These are phyloP conservation scores for Eurois occulta DNA, from an alignment of 2,888 invertebrate genomes.

Conservation along the genomic window DNA sequence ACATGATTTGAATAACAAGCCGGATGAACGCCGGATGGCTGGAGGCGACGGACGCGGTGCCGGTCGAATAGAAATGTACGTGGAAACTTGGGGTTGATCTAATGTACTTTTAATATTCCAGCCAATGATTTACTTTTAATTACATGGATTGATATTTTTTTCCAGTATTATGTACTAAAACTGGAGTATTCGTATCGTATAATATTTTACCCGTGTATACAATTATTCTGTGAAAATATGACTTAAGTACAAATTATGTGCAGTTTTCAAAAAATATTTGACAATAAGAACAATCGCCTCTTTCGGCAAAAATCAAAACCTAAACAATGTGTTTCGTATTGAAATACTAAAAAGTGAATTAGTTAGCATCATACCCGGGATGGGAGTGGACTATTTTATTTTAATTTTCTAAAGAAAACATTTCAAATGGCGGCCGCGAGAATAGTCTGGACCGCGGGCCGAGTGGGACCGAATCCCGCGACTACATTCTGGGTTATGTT, in stretches of 20 bases:
- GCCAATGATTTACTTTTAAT: neutral
- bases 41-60: constrained; percentile 12
- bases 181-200: neutral
- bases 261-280: neutral
- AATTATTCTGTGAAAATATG: neutral
- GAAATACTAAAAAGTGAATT: neutral
- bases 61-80: constrained; percentile 2
- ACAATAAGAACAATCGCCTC: neutral
- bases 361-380: neutral
- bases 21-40: constrained; percentile 22
- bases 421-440: neutral
- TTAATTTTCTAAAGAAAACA: neutral
- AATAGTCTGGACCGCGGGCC: neutral
- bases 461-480: neutral
- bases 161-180: too few species aligned
- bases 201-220: neutral
- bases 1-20: constrained; percentile 48
- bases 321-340: neutral
- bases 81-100: neutral
- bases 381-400: neutral
- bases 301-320: neutral
- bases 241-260: neutral
- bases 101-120: neutral
- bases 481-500: neutral
- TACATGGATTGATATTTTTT: neutral